These are phyloP conservation scores for Platerodrilus igneus DNA, from an alignment of 2,888 invertebrate species.

Conservation along the genomic window DNA sequence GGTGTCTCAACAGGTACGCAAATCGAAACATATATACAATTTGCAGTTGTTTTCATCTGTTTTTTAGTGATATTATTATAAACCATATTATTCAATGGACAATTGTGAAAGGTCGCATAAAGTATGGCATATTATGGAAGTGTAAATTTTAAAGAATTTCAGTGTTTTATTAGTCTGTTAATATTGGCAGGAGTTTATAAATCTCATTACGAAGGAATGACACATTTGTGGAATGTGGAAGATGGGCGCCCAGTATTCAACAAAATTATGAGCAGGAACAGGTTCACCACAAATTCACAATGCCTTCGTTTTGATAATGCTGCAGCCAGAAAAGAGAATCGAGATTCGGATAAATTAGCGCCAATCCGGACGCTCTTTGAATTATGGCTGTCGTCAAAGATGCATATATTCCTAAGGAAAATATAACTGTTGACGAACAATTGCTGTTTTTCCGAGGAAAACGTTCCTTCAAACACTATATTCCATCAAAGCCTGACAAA, in stretches of 20 bases:
- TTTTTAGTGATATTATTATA: slow-evolving; percentile 5
- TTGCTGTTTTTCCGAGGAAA: neutral
- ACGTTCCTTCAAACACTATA: neutral
- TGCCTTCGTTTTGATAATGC: no score
- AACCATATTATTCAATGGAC: slow-evolving; percentile 2
- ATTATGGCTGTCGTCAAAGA: neutral
- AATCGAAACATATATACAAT: no score
- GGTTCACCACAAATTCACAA: neutral
- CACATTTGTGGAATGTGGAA: slow-evolving; percentile 1
- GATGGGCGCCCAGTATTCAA: slow-evolving; percentile 1
- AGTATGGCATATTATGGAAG: neutral
- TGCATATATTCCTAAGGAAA: no score
- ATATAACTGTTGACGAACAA: neutral
- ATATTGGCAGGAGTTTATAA: no score
- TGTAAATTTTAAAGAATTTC: slow-evolving; percentile 4
- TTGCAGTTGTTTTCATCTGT: neutral
- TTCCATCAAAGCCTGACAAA: neutral
- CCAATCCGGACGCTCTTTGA: neutral
- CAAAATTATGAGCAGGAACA: neutral
- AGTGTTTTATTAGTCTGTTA: no score
- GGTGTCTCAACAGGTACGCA: no score
- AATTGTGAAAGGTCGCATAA: slow-evolving; percentile 1
- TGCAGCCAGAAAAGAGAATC: neutral
- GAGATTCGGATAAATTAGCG: neutral
- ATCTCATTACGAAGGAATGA: no score